Evolutionary conservation across 2,888 invertebrate species (phyloP).

Genomic region (Gryllus longicercus): DNA sequence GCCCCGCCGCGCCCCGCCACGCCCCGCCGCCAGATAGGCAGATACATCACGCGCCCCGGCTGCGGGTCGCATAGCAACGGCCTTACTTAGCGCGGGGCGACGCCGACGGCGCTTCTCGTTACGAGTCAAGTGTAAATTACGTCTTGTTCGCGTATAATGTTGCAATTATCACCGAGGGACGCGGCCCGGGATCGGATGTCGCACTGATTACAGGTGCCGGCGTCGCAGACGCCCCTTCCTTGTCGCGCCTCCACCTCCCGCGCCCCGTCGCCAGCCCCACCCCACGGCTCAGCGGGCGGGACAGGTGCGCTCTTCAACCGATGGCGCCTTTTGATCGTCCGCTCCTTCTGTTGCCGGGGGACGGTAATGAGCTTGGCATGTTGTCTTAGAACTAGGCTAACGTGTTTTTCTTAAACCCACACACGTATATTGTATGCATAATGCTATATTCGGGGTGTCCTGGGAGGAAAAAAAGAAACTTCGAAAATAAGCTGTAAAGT

Average conservation of each 20-base stretch:
- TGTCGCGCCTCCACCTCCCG: background rate
- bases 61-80: slow-evolving; percentile 8
- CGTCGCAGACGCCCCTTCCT: background rate
- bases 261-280: background rate
- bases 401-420: too few relatives aligned
- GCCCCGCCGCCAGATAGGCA: background rate
- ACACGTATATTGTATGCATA: too few relatives aligned
- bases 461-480: too few relatives aligned
- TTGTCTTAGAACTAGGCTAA: too few relatives aligned
- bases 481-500: too few relatives aligned
- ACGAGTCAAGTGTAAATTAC: slow-evolving; percentile 17
- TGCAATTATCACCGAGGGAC: slow-evolving; percentile 11
- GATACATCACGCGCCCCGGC: slow-evolving; percentile 1
- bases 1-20: background rate
- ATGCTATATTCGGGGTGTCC: too few relatives aligned
- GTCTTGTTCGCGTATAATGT: slow-evolving; percentile 17
- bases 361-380: too few relatives aligned
- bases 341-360: too few relatives aligned
- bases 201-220: background rate
- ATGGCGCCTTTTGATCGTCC: too few relatives aligned
- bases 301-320: too few relatives aligned
- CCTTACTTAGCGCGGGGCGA: background rate
- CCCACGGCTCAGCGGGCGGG: background rate
- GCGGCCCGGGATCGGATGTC: slow-evolving; percentile 2
- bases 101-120: background rate